Conservation (phyloP, 2,113 vertebrate species). For the Helogale parvula region DNA sequence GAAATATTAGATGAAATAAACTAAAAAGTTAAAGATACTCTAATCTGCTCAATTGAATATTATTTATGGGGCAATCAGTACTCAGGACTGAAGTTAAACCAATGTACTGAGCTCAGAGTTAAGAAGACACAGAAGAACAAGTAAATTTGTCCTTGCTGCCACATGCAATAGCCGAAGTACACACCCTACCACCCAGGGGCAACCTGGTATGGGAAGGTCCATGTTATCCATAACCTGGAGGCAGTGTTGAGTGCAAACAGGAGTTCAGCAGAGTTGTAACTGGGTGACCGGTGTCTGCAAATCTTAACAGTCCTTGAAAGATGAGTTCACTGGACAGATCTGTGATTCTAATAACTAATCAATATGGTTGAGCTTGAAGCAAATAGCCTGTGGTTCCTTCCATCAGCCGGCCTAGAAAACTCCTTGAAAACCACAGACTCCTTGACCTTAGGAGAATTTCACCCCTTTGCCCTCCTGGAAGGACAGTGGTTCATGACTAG, state of each 20-base stretch:
- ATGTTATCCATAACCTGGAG: neutral
- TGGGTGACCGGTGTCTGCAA: neutral
- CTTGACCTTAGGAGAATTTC: neutral
- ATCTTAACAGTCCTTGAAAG: neutral
- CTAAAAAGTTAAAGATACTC: neutral
- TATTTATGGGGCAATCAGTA: neutral
- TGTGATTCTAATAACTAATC: neutral
- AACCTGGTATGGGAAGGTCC: neutral
- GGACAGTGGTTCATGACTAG: neutral
- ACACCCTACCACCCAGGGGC: neutral
- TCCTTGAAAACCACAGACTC: neutral
- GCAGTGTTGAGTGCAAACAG: neutral
- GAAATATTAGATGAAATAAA: neutral
- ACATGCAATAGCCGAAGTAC: rapidly evolving
- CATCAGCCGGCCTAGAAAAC: neutral
- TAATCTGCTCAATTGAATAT: neutral
- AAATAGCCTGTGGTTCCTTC: neutral
- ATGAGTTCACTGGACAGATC: neutral
- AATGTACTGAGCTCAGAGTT: neutral
- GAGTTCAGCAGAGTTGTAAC: neutral
- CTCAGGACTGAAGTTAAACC: neutral
- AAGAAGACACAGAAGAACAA: neutral
- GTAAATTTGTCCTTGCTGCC: neutral
- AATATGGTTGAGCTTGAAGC: neutral
- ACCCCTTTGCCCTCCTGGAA: neutral